A percentile compares a stretch with the other conserved stretches of the same genome.
Evolutionary conservation across 1,140 invertebrate genomes (phyloP).

Genomic region (Trichoplusia ni): DNA sequence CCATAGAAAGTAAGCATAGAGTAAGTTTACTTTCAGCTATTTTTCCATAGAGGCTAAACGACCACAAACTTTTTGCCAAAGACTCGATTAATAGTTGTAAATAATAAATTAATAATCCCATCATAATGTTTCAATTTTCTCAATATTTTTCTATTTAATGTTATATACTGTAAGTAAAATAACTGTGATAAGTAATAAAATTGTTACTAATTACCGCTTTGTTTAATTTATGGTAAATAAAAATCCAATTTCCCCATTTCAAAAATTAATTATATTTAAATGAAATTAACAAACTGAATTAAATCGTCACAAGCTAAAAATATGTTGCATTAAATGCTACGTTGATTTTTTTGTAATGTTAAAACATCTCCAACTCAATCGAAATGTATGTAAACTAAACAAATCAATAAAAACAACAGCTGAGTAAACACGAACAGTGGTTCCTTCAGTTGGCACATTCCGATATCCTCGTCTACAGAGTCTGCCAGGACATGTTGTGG

Average conservation of each 20-base stretch:
- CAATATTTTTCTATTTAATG: not conserved
- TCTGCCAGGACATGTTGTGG: constrained; percentile 57
- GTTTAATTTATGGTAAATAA: constrained; percentile 33
- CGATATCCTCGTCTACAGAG: constrained; percentile 60
- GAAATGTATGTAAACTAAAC: constrained; percentile 63
- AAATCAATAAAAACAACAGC: constrained; percentile 58
- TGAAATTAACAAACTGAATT: constrained; percentile 74
- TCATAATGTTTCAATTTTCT: constrained; percentile 1
- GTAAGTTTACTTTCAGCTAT: not conserved
- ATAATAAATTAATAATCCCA: not conserved
- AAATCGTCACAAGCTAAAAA: constrained; percentile 70
- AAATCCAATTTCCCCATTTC: constrained; percentile 41
- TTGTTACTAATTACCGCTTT: constrained; percentile 29
- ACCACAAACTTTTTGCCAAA: constrained; percentile 21
- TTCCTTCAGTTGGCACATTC: constrained; percentile 68
- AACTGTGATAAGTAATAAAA: constrained; percentile 52
- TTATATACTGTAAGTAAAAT: constrained; percentile 28
- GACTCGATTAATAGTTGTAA: constrained; percentile 3
- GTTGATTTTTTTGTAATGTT: constrained; percentile 52
- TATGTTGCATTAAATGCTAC: constrained; percentile 59
- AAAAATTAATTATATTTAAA: constrained; percentile 76
- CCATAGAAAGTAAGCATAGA: not conserved
- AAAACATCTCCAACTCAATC: constrained; percentile 58
- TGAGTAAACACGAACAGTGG: constrained; percentile 58
- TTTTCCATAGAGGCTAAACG: not conserved